phyloP scores from a whole-genome alignment of 2,888 invertebrate species.

The Lithophane socia region DNA sequence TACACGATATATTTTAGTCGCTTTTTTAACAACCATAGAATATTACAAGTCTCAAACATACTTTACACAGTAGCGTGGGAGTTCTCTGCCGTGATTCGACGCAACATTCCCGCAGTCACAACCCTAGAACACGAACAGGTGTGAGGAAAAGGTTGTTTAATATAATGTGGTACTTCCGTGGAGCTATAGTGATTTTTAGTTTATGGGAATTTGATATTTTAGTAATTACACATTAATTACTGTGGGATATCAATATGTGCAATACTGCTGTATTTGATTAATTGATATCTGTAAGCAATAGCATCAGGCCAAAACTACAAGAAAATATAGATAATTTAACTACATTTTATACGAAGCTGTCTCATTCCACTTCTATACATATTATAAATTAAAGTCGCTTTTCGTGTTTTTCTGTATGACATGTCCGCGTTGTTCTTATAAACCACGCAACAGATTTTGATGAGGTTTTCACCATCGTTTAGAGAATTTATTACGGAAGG shows the following conservation, averaged over 20 bases:
- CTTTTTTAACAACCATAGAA: background rate
- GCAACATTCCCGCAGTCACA: conserved; percentile 54
- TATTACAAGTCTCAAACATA: background rate
- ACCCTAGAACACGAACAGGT: conserved; percentile 67
- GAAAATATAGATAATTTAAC: too few species aligned
- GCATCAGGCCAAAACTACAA: too few species aligned
- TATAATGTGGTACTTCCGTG: conserved; percentile 42
- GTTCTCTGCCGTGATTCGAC: conserved; percentile 33
- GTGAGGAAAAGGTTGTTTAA: conserved; percentile 44
- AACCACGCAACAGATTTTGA: too few species aligned
- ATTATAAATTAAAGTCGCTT: too few species aligned
- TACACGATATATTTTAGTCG: too few species aligned
- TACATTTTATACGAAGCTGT: too few species aligned
- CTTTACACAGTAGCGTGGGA: conserved; percentile 15
- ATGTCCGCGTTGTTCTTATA: too few species aligned
- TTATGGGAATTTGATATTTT: conserved; percentile 31
- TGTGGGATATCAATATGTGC: background rate
- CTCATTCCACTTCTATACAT: too few species aligned
- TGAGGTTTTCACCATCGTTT: too few species aligned
- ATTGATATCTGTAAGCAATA: background rate
- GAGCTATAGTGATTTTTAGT: conserved; percentile 31
- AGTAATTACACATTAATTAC: conserved; percentile 26
- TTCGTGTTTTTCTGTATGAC: too few species aligned
- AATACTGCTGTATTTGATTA: background rate
- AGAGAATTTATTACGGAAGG: too few species aligned